phyloP scores from a whole-genome alignment of 2,888 invertebrate species.

The Cephus spinipes region DNA sequence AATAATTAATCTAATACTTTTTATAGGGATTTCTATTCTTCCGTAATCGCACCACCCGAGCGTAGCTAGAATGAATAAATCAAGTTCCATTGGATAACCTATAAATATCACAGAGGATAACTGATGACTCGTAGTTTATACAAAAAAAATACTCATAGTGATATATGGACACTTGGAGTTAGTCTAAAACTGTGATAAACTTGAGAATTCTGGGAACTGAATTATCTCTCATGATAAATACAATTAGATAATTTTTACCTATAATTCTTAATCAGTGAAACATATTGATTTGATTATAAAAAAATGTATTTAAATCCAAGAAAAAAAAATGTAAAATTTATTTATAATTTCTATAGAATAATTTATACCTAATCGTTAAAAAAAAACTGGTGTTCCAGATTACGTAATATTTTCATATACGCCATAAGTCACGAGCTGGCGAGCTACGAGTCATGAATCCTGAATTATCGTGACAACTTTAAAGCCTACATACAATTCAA shows the following conservation, averaged over 20 bases:
- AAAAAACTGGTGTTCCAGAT: background rate
- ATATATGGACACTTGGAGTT: too few relatives aligned
- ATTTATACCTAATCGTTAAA: too few relatives aligned
- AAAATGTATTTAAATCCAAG: too few relatives aligned
- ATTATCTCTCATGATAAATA: too few relatives aligned
- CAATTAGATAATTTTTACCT: too few relatives aligned
- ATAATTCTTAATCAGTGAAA: too few relatives aligned
- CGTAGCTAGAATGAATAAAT: background rate
- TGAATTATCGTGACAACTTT: background rate
- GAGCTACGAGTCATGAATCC: background rate
- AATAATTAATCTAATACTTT: background rate
- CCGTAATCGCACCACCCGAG: background rate
- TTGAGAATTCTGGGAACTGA: too few relatives aligned
- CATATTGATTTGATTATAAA: too few relatives aligned
- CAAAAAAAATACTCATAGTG: too few relatives aligned
- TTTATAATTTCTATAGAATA: background rate
- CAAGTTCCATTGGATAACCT: background rate
- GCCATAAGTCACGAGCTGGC: too few relatives aligned
- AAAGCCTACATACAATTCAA: background rate
- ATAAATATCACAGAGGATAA: background rate
- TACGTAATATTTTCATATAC: background rate
- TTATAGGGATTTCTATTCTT: background rate
- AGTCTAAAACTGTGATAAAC: too few relatives aligned
- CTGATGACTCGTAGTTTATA: too few relatives aligned
- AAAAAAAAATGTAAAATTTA: background rate